Percentiles rank a stretch among this genome's conserved stretches.
Conservation (phyloP, 2,797 vertebrate genomes). For the Eidolon dupreanum region DNA sequence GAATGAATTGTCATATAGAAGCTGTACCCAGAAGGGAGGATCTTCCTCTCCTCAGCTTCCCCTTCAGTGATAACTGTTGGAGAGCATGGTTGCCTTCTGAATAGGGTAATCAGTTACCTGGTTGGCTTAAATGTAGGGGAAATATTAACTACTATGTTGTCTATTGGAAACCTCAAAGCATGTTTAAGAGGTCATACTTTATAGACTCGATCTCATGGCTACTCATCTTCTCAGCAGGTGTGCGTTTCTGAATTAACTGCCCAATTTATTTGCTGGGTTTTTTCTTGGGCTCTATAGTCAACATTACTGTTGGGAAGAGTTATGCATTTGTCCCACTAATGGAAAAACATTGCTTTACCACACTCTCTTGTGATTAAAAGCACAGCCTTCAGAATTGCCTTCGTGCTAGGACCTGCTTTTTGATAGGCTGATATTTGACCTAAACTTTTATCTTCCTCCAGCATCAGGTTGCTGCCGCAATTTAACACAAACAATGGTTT, state of each 20-base stretch:
- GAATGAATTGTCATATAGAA: slow-evolving; percentile 69
- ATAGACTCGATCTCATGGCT: not conserved
- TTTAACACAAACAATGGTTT: not conserved
- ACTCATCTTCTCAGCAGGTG: not conserved
- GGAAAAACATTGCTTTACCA: not conserved
- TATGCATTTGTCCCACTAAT: not conserved
- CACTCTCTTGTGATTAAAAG: slow-evolving; percentile 24
- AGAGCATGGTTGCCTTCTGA: slow-evolving; percentile 7
- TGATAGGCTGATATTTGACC: not conserved
- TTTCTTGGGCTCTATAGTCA: not conserved
- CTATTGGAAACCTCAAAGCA: not conserved
- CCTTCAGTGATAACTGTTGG: slow-evolving; percentile 25
- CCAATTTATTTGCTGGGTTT: not conserved
- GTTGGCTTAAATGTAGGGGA: slow-evolving; percentile 41
- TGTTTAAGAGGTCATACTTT: not conserved
- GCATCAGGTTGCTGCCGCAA: not conserved
- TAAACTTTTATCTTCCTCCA: not conserved
- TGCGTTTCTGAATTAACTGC: not conserved
- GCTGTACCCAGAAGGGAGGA: slow-evolving; percentile 24
- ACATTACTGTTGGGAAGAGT: not conserved
- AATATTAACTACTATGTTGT: slow-evolving; percentile 28
- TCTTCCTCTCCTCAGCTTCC: not conserved
- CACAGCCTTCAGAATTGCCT: not conserved
- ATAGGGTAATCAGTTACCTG: slow-evolving; percentile 22
- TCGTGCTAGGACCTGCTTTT: not conserved